Evolutionary conservation across 2,113 vertebrate genomes (phyloP), one percentile per base, ranked within the genome.

Genomic region (Hypocryptadius cinnamomeus): DNA sequence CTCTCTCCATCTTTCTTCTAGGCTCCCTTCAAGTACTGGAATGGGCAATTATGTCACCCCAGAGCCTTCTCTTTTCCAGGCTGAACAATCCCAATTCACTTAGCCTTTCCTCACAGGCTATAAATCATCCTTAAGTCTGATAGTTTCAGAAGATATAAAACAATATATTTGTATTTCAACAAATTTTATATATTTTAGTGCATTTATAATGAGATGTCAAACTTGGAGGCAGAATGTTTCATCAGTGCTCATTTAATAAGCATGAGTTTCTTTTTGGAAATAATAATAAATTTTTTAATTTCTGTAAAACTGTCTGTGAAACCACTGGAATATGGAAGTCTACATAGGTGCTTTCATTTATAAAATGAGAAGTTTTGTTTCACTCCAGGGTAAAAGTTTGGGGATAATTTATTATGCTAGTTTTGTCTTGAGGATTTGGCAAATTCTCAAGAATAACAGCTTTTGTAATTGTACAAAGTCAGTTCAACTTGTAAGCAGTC

Each of bases 381-480:
- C 83, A 93, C 68, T 79, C 28, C 45, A 66, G 71, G 72, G 74
- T 61, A 82, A 47, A 91, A 85, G 33, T 72, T 81, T 73, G 66
- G 37, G 78, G 33, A 76, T 79, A 80, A 85, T 82, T 96, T 91
- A 64, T 78, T 71, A 51, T 54, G 31, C 51, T 83, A 79, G 78
- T 85, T 95, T 94, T 94, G 68, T 92, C 82, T 85, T 83, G 68
- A 60, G 51, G 64, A 70, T 85, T 85, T 94, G 92, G 93, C 85
- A 87, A 63, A 85, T 57, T 90, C 47, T 91, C 94, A 92, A 91
- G 79, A 95, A 92, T 59, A 94, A 85, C 64, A 92, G 61, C 65
- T 53, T 64, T 48, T 9, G 27, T 85, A 79, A 73, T 78, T 53
- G 48, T 45, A 45, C 68, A 44, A 74, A 80, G 69, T 71, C 79